phyloP scores from a whole-genome alignment of 2,888 invertebrate species.

The Elysia crispata region DNA sequence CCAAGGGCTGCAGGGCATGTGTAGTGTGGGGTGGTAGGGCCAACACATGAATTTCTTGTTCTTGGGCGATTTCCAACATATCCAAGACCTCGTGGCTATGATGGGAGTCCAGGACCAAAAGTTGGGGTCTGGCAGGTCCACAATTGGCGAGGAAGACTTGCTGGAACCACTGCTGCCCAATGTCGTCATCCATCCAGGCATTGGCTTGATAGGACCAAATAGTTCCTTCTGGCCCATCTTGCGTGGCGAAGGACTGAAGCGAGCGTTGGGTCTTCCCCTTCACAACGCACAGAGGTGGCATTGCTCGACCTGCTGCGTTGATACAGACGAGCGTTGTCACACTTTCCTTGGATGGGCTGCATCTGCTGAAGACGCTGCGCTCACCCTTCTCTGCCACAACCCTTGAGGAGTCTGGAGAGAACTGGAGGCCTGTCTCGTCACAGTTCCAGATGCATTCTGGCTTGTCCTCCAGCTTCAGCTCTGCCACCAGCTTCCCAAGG shows the following conservation, averaged over 20 bases:
- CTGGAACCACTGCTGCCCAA: constrained; percentile 58
- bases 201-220: constrained; percentile 55
- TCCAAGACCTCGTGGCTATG: constrained; percentile 28
- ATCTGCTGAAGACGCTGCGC: neutral
- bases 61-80: neutral
- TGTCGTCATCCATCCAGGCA: constrained; percentile 58
- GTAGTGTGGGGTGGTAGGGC: constrained; percentile 6
- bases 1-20: constrained; percentile 2
- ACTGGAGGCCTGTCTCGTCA: constrained; percentile 31
- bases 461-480: neutral
- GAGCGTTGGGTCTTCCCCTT: constrained; percentile 55
- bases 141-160: constrained; percentile 55
- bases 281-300: constrained; percentile 56
- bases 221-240: constrained; percentile 50
- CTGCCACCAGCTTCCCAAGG: neutral
- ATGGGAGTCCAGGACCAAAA: constrained; percentile 59
- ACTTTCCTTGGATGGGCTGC: constrained; percentile 27
- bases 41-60: neutral
- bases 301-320: constrained; percentile 51
- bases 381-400: constrained; percentile 18
- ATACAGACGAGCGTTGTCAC: constrained; percentile 49
- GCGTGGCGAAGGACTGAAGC: constrained; percentile 51
- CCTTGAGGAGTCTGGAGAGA: constrained; percentile 1
- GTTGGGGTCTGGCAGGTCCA: constrained; percentile 57
- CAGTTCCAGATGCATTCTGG: constrained; percentile 31